phyloP scores from a whole-genome alignment of 2,113 vertebrate genomes.

The Leuciscus idus region DNA sequence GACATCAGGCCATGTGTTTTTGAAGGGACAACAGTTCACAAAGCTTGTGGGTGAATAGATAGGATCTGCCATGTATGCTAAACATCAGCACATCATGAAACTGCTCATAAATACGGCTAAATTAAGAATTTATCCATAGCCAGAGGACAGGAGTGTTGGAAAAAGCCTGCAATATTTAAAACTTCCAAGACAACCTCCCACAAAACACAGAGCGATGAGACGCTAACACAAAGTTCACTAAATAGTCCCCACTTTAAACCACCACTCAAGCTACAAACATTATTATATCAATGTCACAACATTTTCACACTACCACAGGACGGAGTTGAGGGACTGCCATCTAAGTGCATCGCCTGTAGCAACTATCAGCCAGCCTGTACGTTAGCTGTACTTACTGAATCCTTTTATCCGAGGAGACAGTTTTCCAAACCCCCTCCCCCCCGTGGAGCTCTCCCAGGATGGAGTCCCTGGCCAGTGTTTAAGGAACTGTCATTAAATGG shows the following conservation, averaged over 20 bases:
- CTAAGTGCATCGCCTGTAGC: conserved; percentile 47
- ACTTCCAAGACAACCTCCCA: conserved; percentile 4
- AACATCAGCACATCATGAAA: conserved; percentile 21
- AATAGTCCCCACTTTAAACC: neutral
- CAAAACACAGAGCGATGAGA: neutral
- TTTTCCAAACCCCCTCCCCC: neutral
- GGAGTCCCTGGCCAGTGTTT: conserved; percentile 41
- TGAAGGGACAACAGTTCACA: conserved; percentile 27
- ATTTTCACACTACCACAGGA: conserved; percentile 39
- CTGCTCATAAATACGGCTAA: neutral
- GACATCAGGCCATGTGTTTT: conserved; percentile 8
- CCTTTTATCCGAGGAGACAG: conserved; percentile 53
- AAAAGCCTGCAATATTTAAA: conserved; percentile 26
- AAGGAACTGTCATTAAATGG: conserved; percentile 48
- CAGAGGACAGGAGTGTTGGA: neutral
- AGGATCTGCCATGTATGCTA: conserved; percentile 24
- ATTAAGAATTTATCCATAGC: conserved; percentile 30
- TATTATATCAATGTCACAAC: conserved; percentile 46
- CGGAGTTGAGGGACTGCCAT: conserved; percentile 38
- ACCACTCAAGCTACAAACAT: conserved; percentile 36
- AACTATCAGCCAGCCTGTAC: conserved; percentile 37
- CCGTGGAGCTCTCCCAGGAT: neutral
- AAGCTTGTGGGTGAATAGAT: conserved; percentile 20
- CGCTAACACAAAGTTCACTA: neutral
- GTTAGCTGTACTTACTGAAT: conserved; percentile 27